Base-by-base conservation (phyloP, 2,113 vertebrate genomes). In the Eleginops maclovinus region DNA sequence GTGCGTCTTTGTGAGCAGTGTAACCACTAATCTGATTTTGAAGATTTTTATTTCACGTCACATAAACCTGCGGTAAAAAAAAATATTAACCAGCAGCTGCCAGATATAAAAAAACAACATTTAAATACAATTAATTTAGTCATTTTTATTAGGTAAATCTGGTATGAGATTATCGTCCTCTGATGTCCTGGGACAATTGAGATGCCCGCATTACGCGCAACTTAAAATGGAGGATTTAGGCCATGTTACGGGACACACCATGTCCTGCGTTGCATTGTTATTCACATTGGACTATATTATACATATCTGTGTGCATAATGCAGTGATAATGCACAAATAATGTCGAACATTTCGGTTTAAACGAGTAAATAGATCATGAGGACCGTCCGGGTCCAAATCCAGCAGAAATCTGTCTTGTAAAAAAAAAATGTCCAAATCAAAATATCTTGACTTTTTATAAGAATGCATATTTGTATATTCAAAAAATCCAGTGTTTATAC, bases 191-290 rank as follows among this genome's bases (percentile, higher is more conserved):
- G 21, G 58, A 1, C 28, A 50, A 6, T 24, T 19, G 24, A 74
- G 56, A 63, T 6, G 46, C 1, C 28, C 22, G 17, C 40, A 21
- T 13, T 12, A 28, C 13, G 47, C 2, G 21, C 53, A 4, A n/a
- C 26, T 15, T 77, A 63, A 72, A 86, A 78, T 67, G 68, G 61
- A 75, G 60, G 53, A 4, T 24, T 62, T 55, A 8, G 15, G 15
- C 31, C 43, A 7, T 3, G 12, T 51, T n/a, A 28, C 26, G 9
- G 26, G 55, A 44, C 59, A 44, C 59, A 24, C 2, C 26, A 10
- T 14, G 1, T 28, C 14, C 65, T 24, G 26, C 4, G 16, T 28
- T 6, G 6, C 11, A 31, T 0, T 17, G 46, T n/a, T 26, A 4
- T 16, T 9, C 44, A 19, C 31, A n/a, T 15, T 9, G 7, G 1